A percentile compares a stretch with the other conserved stretches of the same genome.
Evolutionary conservation across 2,113 vertebrate species (phyloP).

Genomic region (rabbit (Oryctolagus cuniculus)): mOryCun1.1 NC_091443.1:105829501-105830000

Average conservation of each 20-base stretch:
- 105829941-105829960: background rate
- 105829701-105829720: constrained; percentile 98
- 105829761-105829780: constrained; percentile 99
- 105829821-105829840: background rate
- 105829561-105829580: background rate
- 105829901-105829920: background rate
- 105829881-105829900: background rate
- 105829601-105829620: background rate
- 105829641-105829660: too few relatives aligned
- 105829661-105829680: too few relatives aligned
- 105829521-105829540: background rate
- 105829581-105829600: background rate
- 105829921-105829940: background rate
- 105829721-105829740: constrained; percentile 97
- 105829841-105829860: background rate
- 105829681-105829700: background rate
- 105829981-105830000: too few relatives aligned
- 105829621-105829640: too few relatives aligned
- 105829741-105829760: constrained; percentile 99
- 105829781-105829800: constrained; percentile 95
- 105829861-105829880: constrained; percentile 3
- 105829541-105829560: background rate
- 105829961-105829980: too few relatives aligned
- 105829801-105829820: background rate
- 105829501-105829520: background rate